Evolutionary conservation across 2,113 vertebrate genomes (phyloP), one percentile per base, ranked within the genome.

Genomic region (Xenus cinereus): DNA sequence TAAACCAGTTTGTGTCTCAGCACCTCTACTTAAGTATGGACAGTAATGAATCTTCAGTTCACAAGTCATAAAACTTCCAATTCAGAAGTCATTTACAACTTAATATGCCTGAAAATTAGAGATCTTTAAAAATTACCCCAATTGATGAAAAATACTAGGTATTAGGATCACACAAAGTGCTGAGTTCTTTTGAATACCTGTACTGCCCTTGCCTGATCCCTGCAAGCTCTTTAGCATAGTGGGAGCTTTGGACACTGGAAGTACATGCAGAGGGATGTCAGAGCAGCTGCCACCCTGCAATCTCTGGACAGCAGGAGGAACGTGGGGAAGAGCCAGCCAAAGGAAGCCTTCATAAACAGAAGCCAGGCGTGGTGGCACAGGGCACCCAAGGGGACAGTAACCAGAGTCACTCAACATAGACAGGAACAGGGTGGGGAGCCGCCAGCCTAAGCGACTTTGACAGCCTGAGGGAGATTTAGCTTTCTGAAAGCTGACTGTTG

Each of bases 241-340:
- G 0, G 32, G 45, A 81, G 10, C 13, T 57, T 33, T 3, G 7
- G 46, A 50, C 6, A 14, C 17, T 24, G 56, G 48, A 54, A 22
- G 62, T 16, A 11, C 4, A 10, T 66, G 46, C 0, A 1, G 30
- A 2, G 3, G 28, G 32, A 77, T 19, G 12, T 15, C 57, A 69
- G 68, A 74, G 59, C 2, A 1, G 56, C 46, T 79, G 32, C 33
- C 26, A 74, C 80, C 46, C 43, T 51, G 32, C 23, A 5, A 6
- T 20, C 4, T 72, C 59, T 60, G 35, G 10, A 35, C 86, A 74
- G 54, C 10, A 23, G 24, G 3, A 84, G 7, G 39, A 71, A 43
- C 0, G 0, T 50, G 43, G 11, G 39, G n/a, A 85, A 77, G 37
- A 62, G 41, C 16, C 3, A 12, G 20, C 18, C 0, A 0, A 72